Evolutionary conservation across 2,113 vertebrate genomes (phyloP).

Genomic region (Rissa tridactyla): DNA sequence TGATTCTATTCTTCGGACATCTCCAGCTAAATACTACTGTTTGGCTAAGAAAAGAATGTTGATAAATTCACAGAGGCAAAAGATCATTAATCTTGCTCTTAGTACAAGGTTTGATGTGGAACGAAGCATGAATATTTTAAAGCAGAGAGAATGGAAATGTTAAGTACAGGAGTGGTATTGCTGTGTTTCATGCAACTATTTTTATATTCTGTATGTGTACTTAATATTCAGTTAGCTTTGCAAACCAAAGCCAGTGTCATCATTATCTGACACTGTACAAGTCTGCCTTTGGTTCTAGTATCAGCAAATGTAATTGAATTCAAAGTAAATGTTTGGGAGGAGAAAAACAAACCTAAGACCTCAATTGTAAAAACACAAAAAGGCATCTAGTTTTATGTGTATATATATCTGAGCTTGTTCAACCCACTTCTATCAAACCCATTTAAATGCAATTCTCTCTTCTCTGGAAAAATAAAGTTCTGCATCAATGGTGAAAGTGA

Average conservation of each 20-base stretch:
- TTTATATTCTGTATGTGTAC: background rate
- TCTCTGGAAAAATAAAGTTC: background rate
- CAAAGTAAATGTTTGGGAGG: conserved; percentile 32
- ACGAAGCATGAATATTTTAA: background rate
- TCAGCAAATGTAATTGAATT: conserved; percentile 20
- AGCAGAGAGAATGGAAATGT: background rate
- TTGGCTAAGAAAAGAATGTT: background rate
- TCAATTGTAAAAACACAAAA: background rate
- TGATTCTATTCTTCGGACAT: background rate
- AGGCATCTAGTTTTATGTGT: background rate
- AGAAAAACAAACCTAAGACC: conserved; percentile 7
- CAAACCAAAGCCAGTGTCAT: background rate
- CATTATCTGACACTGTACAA: background rate
- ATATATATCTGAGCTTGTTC: background rate
- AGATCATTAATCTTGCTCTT: background rate
- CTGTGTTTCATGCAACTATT: background rate
- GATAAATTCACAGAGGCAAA: background rate
- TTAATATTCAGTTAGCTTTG: conserved; percentile 12
- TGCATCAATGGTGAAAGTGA: background rate
- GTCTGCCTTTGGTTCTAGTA: background rate
- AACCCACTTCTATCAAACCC: background rate
- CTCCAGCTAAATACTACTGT: background rate
- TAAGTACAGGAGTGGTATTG: background rate
- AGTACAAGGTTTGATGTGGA: background rate
- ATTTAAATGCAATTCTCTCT: background rate